phyloP scores from a whole-genome alignment of 2,113 vertebrate genomes.

The Euleptes europaea region DNA sequence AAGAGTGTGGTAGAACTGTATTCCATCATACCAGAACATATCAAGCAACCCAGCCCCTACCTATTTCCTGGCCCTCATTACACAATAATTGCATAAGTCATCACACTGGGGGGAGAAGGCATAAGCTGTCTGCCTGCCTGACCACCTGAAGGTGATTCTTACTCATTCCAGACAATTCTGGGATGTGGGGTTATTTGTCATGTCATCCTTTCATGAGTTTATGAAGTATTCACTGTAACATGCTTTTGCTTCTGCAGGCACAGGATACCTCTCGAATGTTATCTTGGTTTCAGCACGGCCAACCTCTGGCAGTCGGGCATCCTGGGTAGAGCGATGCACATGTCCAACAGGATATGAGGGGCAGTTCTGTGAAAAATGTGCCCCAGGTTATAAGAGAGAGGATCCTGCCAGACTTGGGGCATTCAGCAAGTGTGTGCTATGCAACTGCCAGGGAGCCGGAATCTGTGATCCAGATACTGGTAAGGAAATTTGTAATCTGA shows the following conservation, averaged over 20 bases:
- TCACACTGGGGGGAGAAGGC: too few species aligned
- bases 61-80: not conserved
- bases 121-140: too few species aligned
- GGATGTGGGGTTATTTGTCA: not conserved
- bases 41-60: not conserved
- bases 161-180: not conserved
- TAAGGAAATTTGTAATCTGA: constrained; percentile 53
- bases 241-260: constrained; percentile 73
- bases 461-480: constrained; percentile 88
- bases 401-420: constrained; percentile 64
- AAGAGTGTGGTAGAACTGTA: not conserved
- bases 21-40: not conserved
- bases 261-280: constrained; percentile 88
- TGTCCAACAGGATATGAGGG: constrained; percentile 82
- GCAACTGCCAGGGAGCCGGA: constrained; percentile 84
- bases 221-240: rapidly evolving
- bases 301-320: constrained; percentile 65
- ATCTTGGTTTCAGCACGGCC: constrained; percentile 81
- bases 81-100: not conserved
- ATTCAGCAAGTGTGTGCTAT: constrained; percentile 82
- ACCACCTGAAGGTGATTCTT: rapidly evolving
- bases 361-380: constrained; percentile 85
- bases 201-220: not conserved
- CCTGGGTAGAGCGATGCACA: constrained; percentile 86
- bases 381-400: constrained; percentile 79